Evolutionary conservation across 2,797 vertebrate species (phyloP), one percentile per base, ranked within the genome.

Genomic region (Prionace glauca): DNA sequence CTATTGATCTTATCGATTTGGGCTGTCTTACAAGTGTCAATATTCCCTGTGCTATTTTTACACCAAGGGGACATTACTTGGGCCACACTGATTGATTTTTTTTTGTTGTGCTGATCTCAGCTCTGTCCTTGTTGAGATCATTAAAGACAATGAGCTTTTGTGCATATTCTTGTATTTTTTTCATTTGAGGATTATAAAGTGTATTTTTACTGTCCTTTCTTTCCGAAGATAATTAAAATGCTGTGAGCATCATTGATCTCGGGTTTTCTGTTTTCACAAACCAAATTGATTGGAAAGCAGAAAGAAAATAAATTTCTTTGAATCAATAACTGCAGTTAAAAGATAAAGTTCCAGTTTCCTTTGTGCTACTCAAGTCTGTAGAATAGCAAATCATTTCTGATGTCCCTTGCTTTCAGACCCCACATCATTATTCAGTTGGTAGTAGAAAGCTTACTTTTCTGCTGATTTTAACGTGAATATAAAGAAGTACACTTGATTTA

Each of bases 1-100:
- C 74, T 62, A 97, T 96, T 96, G 96, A 97, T 97, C 96, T 95
- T 96, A 96, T 88, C 96, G 67, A 72, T 95, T 67, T 96, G 96
- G 96, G 96, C 96, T 95, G 96, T 95, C 94, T 96, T 95, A 96
- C 96, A 96, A 96, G 96, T 97, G 96, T 96, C 96, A 97, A 96
- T 96, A 93, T 95, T 96, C 95, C 95, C 95, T 90, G 95, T 95
- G 96, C 96, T 96, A 96, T 96, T 94, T 69, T 96, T 95, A 96
- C 79, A 95, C 96, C 71, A 97, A 96, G 96, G 96, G 96, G 96
- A 72, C 95, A 95, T 90, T 50, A 45, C 95, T 95, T 95, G 95
- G 32, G 45, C 96, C 67, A 96, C 12, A 62, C 95, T 90, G 50
- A 93, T 29, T 36, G n/a, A n/a, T 74, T 96, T 77, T 72, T 50